phyloP scores from a whole-genome alignment of 2,797 vertebrate genomes.

The Macroramphosus scolopax region DNA sequence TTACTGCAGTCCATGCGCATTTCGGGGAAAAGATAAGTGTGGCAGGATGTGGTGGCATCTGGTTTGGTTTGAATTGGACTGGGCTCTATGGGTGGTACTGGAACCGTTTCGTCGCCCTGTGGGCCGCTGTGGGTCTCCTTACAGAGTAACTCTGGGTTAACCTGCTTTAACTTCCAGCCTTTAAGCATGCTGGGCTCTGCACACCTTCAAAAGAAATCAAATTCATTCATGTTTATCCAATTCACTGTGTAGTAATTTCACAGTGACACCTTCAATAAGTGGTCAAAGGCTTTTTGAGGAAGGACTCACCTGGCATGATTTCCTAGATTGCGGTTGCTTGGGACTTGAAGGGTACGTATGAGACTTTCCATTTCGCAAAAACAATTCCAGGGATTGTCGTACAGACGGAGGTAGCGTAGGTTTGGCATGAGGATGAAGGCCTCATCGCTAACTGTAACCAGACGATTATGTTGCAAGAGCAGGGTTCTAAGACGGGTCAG shows the following conservation, averaged over 20 bases:
- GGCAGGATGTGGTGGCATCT: slow-evolving; percentile 84
- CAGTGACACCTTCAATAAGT: too few species aligned
- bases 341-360: slow-evolving; percentile 88
- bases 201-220: slow-evolving; percentile 70
- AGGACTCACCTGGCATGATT: slow-evolving; percentile 86
- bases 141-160: slow-evolving; percentile 84
- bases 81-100: slow-evolving; percentile 16
- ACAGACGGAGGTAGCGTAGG: slow-evolving; percentile 86
- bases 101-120: slow-evolving; percentile 41
- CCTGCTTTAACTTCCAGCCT: slow-evolving; percentile 83
- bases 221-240: too few species aligned
- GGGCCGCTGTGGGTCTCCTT: slow-evolving; percentile 43
- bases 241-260: too few species aligned
- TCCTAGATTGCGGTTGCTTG: slow-evolving; percentile 89
- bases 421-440: slow-evolving; percentile 84
- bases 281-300: too few species aligned
- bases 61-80: slow-evolving; percentile 64
- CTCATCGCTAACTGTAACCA: slow-evolving; percentile 85
- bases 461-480: slow-evolving; percentile 90
- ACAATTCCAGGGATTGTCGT: slow-evolving; percentile 94
- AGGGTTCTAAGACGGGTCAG: slow-evolving; percentile 87
- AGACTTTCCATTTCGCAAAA: slow-evolving; percentile 88
- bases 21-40: slow-evolving; percentile 87
- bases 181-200: slow-evolving; percentile 77
- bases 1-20: slow-evolving; percentile 87